Percentiles rank a stretch among this genome's conserved stretches.
phyloP scores from a whole-genome alignment of 2,888 invertebrate species.

The Seira ritae region DNA sequence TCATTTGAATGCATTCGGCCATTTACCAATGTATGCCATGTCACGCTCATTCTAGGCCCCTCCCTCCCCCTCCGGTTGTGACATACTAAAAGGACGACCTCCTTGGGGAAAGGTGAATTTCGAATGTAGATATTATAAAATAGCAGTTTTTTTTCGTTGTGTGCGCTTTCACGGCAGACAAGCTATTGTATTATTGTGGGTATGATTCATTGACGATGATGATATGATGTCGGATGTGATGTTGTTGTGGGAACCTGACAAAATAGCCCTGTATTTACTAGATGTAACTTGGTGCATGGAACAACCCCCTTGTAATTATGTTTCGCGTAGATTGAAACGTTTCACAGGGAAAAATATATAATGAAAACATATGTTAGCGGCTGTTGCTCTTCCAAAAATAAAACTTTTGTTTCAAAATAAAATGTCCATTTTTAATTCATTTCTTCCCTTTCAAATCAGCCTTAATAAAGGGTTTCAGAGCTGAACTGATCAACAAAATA shows the following conservation, averaged over 20 bases:
- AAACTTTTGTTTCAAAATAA: background rate
- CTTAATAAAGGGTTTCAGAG: no score
- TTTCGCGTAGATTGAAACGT: background rate
- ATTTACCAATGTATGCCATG: background rate
- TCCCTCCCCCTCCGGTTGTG: no score
- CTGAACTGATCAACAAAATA: no score
- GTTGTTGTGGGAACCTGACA: background rate
- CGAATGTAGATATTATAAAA: no score
- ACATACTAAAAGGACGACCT: no score
- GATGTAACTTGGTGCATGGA: background rate
- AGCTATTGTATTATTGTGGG: background rate
- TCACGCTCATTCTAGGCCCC: no score
- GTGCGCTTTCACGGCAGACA: background rate
- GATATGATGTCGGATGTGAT: no score
- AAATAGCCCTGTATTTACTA: background rate
- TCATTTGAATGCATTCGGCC: no score
- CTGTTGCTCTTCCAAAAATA: background rate
- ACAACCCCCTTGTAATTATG: background rate
- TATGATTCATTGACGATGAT: no score
- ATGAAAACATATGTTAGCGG: conserved; percentile 23
- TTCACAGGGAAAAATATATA: conserved; percentile 6
- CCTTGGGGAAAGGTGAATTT: no score
- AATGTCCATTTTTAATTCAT: conserved; percentile 1
- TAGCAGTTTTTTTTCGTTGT: no score
- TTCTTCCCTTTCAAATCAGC: background rate